These are phyloP conservation scores for Grammomys dolichurus DNA, from an alignment of 2,113 vertebrate genomes.

Conservation along the genomic window DNA sequence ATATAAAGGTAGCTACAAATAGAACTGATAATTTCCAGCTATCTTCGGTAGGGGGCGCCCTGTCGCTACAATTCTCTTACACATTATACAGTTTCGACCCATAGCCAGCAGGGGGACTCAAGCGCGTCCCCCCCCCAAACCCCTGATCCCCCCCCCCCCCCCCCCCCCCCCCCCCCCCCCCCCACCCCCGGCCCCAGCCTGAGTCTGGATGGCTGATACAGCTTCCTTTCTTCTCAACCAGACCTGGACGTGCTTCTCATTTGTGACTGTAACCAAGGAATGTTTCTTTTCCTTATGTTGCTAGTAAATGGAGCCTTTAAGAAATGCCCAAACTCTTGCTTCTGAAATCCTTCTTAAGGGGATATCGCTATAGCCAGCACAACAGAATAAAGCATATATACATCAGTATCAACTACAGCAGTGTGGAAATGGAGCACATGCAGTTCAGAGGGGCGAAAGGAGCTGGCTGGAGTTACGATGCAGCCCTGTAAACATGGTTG, in stretches of 20 bases:
- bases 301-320: not conserved
- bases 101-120: not conserved
- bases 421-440: no score
- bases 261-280: not conserved
- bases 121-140: not conserved
- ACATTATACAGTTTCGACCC: not conserved
- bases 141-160: no score
- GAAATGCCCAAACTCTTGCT: not conserved
- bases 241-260: not conserved
- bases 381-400: not conserved
- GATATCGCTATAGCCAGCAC: not conserved
- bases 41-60: not conserved
- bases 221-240: not conserved
- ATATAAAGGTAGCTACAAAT: not conserved
- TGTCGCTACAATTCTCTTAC: not conserved
- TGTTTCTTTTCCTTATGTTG: not conserved
- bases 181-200: not conserved
- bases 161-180: not conserved
- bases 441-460: not conserved
- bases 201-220: not conserved
- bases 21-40: not conserved
- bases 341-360: slow-evolving; percentile 28
- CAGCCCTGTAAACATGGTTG: not conserved
- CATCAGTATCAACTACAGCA: not conserved
- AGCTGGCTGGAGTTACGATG: not conserved